Conservation (phyloP, 2,888 invertebrate species). For the Oxyteleia sp. region DNA sequence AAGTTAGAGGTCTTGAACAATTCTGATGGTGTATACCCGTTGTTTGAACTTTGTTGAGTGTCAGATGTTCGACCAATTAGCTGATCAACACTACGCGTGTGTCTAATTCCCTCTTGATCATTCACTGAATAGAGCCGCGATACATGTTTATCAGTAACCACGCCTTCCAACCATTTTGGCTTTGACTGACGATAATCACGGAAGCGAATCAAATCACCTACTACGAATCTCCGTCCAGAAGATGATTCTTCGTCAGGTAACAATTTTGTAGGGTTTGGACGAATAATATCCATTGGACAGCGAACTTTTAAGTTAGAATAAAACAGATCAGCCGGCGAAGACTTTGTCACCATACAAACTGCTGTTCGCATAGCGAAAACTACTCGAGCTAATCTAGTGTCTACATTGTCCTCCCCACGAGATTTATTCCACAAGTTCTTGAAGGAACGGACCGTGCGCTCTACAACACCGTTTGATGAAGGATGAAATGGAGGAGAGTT, state of each 20-base stretch:
- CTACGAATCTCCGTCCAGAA: conserved; percentile 5
- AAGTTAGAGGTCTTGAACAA: too few species aligned
- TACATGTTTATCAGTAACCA: background rate
- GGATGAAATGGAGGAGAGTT: conserved; percentile 10
- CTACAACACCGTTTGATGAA: background rate
- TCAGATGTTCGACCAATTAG: conserved; percentile 15
- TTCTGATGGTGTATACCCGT: too few species aligned
- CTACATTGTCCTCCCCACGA: too few species aligned
- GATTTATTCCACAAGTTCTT: background rate
- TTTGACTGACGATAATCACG: conserved; percentile 10
- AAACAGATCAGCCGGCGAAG: background rate
- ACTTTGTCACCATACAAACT: background rate
- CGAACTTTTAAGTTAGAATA: conserved; percentile 21
- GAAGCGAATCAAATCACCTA: conserved; percentile 15
- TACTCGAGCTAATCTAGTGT: conserved; percentile 15
- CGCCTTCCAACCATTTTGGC: background rate
- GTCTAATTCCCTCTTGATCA: background rate
- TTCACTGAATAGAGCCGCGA: background rate
- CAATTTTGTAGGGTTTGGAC: background rate
- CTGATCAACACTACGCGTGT: conserved; percentile 28
- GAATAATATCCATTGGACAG: conserved; percentile 1
- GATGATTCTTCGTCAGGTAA: background rate
- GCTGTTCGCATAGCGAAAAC: conserved; percentile 23
- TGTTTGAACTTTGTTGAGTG: too few species aligned
- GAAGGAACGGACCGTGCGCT: conserved; percentile 1